Evolutionary conservation across 2,888 invertebrate species (phyloP), one percentile per base, ranked within the genome.

Genomic region (Cantharis rustica): DNA sequence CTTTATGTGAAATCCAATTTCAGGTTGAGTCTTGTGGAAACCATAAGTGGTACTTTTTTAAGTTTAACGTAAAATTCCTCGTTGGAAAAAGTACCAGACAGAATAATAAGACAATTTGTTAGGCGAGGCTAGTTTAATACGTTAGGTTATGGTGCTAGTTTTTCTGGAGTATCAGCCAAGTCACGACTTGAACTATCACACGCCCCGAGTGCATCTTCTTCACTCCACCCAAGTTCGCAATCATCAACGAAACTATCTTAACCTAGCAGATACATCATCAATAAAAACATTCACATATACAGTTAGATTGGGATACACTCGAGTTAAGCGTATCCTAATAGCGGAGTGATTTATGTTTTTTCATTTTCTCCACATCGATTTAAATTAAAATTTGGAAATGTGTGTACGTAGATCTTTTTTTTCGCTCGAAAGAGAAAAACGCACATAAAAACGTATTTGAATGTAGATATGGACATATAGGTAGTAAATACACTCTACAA

Each of bases 111-210:
- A 23, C 72, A 68, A 73, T 68, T 73, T 73, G 73, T 68, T 73
- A 73, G 61, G 73, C 61, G 73, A 68, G 64, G 61, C 47, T 16
- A 64, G 17, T 68, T 23, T 63, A 76, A 73, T 75, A 78, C 68
- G 75, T 75, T 75, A 76, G 76, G 76, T 76, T 78, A 76, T 74
- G 81, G 82, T 78, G 80, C 78, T 76, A 77, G 81, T 82, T 82
- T 82, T 81, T 82, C 82, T 81, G 79, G 81, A 81, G 82, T 84
- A 84, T 73, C 77, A 80, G 80, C 86, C 87, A 86, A 86, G 89
- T 90, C 90, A 90, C 90, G 90, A 90, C 87, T 90, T 90, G 90
- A 90, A 90, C 90, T 90, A 90, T 90, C 90, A 89, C 90, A 90
- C 90, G 90, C 89, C 89, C 90, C 88, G 82, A 80, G 82, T 79